Base-by-base conservation (phyloP, 30 jellyfish, hydroid and myxozoan genomes). In the Aurelia sp. region DNA sequence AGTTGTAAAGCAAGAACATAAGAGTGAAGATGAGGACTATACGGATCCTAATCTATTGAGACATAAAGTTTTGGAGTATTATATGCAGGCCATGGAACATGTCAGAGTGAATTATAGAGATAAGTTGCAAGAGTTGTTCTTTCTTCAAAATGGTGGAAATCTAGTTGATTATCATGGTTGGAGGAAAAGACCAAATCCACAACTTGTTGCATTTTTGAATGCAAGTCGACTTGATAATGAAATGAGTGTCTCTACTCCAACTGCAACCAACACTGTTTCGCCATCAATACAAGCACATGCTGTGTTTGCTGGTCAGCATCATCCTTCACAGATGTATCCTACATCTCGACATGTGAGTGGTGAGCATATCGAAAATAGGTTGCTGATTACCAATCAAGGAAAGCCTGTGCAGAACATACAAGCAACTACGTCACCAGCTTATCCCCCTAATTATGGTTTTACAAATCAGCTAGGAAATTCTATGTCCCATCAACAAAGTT, bases 61-160 rank as follows among this genome's bases (percentile, higher is more conserved):
- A 37, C 92, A 81, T 69, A 82, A 85, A 37, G 95, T 93, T 58
- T 65, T 93, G 22, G 90, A 79, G 76, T 66, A 73, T 62, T 93
- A 76, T 60, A 65, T 74, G 82, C 88, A 78, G 59, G 89, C 94
- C 3, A 78, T 93, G 89, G 98, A 93, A 64, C 85, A 57, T 47
- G 66, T 88, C 11, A 93, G 93, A 81, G 85, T 85, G 20, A 85
- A 87, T 33, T 93, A 87, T 68, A 83, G 97, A 31, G 98, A 93
- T 44, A 83, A 76, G 80, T 69, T 93, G 22, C 97, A 88, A 75
- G 98, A 95, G 61, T 86, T 95, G 59, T 95, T 89, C 74, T 95
- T 95, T 77, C 82, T 95, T 66, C 99, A 89, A 70, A 95, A 96
- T 90, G 98, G 99, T 11, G 99, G 99, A n/a, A 90, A 95, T 62